A percentile compares a stretch with the other conserved stretches of the same genome.
Evolutionary conservation across 2,113 vertebrate species (phyloP).

Genomic region (Capreolus pygargus): DNA sequence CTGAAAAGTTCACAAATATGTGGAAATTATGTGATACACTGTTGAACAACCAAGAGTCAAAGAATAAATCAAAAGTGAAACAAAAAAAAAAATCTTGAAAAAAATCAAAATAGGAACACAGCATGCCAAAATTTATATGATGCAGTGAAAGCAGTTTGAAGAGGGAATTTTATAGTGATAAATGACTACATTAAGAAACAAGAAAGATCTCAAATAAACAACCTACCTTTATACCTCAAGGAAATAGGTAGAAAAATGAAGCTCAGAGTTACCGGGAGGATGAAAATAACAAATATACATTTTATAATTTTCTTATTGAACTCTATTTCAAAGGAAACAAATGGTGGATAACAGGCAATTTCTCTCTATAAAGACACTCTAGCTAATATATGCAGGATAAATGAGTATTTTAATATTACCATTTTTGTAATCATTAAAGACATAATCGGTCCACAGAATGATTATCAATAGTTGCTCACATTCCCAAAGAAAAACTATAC

Average conservation of each 20-base stretch:
- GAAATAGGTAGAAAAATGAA: not conserved
- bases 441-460: not conserved
- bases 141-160: not conserved
- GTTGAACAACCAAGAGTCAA: not conserved
- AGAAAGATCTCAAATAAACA: not conserved
- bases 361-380: not conserved
- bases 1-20: not conserved
- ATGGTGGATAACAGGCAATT: not conserved
- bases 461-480: not conserved
- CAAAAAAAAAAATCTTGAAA: not conserved
- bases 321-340: not conserved
- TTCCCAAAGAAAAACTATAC: not conserved
- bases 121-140: not conserved
- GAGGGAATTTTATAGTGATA: not conserved
- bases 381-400: not conserved
- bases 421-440: not conserved
- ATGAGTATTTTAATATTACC: not conserved
- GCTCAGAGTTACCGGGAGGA: not conserved
- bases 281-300: not conserved
- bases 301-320: not conserved
- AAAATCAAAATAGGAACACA: not conserved
- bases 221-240: not conserved
- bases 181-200: not conserved
- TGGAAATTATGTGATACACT: not conserved
- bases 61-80: not conserved